Conservation (phyloP, 2,888 invertebrate genomes). For the Noctua janthe region DNA sequence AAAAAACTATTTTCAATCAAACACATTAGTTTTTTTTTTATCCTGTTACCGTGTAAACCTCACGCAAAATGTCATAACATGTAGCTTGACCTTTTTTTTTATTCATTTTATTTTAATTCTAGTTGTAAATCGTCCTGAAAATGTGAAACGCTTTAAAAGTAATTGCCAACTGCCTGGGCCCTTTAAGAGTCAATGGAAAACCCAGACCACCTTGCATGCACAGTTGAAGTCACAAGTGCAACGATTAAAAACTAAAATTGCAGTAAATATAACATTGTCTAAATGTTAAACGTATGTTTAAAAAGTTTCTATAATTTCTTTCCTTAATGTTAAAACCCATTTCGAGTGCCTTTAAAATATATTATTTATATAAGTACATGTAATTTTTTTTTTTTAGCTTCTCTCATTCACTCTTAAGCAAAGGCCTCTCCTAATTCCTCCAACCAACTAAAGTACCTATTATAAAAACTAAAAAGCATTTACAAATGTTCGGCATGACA, state of each 20-base stretch:
- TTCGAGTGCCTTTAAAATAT: neutral
- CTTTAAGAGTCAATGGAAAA: neutral
- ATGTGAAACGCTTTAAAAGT: too few species aligned
- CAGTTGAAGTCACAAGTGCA: neutral
- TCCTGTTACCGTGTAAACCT: neutral
- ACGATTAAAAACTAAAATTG: neutral
- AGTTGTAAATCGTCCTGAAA: too few species aligned
- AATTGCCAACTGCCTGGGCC: neutral
- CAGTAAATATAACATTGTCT: neutral
- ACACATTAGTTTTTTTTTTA: neutral
- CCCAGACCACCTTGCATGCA: neutral
- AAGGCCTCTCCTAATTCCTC: too few species aligned
- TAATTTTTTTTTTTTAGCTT: too few species aligned
- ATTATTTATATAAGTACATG: too few species aligned
- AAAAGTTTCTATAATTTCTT: neutral
- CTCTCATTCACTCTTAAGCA: neutral
- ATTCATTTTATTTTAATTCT: too few species aligned
- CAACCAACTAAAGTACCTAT: neutral
- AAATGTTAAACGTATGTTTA: neutral
- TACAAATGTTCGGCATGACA: neutral
- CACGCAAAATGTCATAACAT: neutral
- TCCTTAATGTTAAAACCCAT: neutral
- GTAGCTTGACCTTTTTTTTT: neutral
- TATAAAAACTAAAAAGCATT: neutral
- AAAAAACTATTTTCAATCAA: neutral